Conservation (phyloP, 92 coral and sea anemone genomes). For the Virgularia gustaviana region DNA sequence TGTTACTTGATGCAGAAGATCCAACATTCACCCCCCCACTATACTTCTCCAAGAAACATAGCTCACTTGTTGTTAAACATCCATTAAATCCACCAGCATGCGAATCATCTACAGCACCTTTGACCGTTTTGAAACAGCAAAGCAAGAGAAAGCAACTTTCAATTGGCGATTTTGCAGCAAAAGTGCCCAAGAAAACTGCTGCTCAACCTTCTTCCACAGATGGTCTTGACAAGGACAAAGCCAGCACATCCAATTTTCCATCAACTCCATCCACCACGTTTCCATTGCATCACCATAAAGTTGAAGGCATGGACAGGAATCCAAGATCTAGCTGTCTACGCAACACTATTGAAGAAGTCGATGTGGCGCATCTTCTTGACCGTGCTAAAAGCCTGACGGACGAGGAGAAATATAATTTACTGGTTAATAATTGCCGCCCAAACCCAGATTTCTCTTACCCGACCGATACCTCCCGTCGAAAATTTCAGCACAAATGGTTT, state of each 20-base stretch:
- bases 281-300: background rate
- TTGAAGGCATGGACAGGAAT: background rate
- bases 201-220: background rate
- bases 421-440: background rate
- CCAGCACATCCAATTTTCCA: background rate
- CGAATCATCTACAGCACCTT: background rate
- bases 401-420: background rate
- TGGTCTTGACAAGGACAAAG: background rate
- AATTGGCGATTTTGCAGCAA: background rate
- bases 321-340: background rate
- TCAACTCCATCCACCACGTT: background rate
- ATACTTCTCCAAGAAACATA: background rate
- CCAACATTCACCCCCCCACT: background rate
- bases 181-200: background rate
- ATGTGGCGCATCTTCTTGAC: background rate
- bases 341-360: background rate
- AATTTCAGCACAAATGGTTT: slow-evolving; percentile 21
- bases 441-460: slow-evolving; percentile 23
- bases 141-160: slow-evolving; percentile 7
- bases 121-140: background rate
- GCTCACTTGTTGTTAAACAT: background rate
- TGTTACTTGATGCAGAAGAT: background rate
- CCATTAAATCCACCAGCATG: background rate
- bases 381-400: background rate
- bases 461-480: background rate